Evolutionary conservation across 2,888 invertebrate species (phyloP).

Genomic region (Drosophila tanythrix): DNA sequence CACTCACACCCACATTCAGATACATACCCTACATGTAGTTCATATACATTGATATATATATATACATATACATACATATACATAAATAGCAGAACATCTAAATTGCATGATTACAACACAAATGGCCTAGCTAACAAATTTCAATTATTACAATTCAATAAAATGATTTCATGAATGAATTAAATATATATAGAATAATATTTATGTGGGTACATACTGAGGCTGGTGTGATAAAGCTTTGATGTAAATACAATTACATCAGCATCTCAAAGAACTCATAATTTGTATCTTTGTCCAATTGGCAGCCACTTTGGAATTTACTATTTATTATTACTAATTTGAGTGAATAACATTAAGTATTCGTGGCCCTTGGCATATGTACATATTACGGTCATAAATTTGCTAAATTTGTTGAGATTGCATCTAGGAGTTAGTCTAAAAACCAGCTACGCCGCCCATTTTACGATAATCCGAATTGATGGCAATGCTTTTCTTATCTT

Average conservation of each 20-base stretch:
- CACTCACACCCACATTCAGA: conserved; percentile 6
- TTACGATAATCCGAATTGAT: conserved; percentile 94
- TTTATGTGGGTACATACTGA: background rate
- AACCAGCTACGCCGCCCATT: conserved; percentile 91
- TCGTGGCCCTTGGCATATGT: too few relatives aligned
- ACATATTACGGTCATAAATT: too few relatives aligned
- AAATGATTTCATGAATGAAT: conserved; percentile 38
- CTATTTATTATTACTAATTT: background rate
- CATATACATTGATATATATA: conserved; percentile 8
- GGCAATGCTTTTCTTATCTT: conserved; percentile 87
- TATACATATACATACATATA: conserved; percentile 16
- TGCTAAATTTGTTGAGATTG: too few relatives aligned
- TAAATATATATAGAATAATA: background rate
- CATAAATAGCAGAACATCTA: conserved; percentile 44
- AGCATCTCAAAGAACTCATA: background rate
- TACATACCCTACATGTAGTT: conserved; percentile 5
- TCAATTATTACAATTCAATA: conserved; percentile 62
- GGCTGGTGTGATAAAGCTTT: too few relatives aligned
- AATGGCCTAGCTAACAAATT: conserved; percentile 48
- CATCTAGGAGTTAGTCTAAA: conserved; percentile 72
- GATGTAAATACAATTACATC: background rate
- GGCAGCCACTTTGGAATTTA: background rate
- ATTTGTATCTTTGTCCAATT: background rate
- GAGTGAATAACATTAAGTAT: too few relatives aligned
- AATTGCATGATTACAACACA: conserved; percentile 36